Percentiles rank a stretch among this genome's conserved stretches.
phyloP scores from a whole-genome alignment of 2,888 invertebrate genomes.

The Petrolisthes cinctipes region DNA sequence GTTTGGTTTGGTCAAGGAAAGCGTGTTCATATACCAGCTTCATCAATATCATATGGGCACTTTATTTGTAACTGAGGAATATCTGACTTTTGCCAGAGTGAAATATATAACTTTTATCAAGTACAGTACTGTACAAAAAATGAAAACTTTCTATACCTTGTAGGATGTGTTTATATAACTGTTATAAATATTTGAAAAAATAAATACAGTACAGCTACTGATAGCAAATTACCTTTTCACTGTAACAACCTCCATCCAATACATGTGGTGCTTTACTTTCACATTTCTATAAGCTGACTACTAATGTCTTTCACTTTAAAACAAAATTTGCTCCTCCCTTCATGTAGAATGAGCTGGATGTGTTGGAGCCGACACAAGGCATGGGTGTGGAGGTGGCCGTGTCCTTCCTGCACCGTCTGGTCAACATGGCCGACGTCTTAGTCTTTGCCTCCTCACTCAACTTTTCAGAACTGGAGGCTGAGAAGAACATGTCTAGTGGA shows the following conservation, averaged over 20 bases:
- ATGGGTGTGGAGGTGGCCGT: slow-evolving; percentile 98
- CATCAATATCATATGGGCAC: no score
- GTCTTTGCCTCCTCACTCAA: slow-evolving; percentile 98
- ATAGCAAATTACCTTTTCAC: no score
- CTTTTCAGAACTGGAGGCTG: slow-evolving; percentile 97
- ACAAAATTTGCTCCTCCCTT: not conserved
- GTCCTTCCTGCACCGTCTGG: slow-evolving; percentile 96
- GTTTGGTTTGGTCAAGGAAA: no score
- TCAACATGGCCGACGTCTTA: slow-evolving; percentile 98
- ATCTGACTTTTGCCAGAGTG: no score
- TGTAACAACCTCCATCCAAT: not conserved
- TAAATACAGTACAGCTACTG: no score
- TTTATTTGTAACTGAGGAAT: no score
- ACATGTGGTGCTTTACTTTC: not conserved
- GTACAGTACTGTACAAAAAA: no score
- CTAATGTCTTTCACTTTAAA: not conserved
- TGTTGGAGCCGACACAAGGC: slow-evolving; percentile 97
- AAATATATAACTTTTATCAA: no score
- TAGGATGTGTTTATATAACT: no score
- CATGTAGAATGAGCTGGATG: slow-evolving; percentile 94
- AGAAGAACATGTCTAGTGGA: slow-evolving; percentile 99
- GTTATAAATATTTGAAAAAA: no score
- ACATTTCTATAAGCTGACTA: not conserved
- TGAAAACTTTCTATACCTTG: no score
- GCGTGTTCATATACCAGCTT: no score